A percentile compares a stretch with the other conserved stretches of the same genome.
Conservation (phyloP, 2,888 invertebrate species). For the Lordiphosa fenestrarum region DNA sequence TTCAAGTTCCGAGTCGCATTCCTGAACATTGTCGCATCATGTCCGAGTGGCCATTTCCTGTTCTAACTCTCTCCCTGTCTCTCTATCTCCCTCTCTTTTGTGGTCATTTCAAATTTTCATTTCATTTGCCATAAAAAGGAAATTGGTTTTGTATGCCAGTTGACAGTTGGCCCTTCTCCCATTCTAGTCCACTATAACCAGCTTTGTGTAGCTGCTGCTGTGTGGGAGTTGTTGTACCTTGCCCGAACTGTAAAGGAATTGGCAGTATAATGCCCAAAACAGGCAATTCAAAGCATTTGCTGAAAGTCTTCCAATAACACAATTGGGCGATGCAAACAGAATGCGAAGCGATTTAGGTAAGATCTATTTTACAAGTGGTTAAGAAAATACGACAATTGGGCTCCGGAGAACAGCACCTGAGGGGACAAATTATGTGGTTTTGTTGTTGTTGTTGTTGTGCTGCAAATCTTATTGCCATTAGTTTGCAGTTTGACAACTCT, state of each 20-base stretch:
- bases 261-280: slow-evolving; percentile 18
- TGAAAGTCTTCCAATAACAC: no score
- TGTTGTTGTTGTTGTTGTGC: no score
- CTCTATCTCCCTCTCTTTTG: slow-evolving; percentile 25
- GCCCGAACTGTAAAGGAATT: slow-evolving; percentile 11
- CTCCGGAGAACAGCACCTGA: no score
- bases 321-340: no score
- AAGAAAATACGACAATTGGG: no score
- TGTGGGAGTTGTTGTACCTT: slow-evolving; percentile 5
- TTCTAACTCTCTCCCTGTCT: slow-evolving; percentile 18
- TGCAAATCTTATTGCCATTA: no score
- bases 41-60: slow-evolving; percentile 52
- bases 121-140: slow-evolving; percentile 75
- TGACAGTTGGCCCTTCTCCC: slow-evolving; percentile 40
- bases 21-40: slow-evolving; percentile 48
- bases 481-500: no score
- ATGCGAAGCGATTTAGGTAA: no score
- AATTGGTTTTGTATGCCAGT: slow-evolving; percentile 70
- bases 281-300: slow-evolving; percentile 1
- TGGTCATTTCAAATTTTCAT: slow-evolving; percentile 75
- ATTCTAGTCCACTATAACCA: slow-evolving; percentile 2
- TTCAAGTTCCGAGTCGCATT: slow-evolving; percentile 10
- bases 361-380: no score
- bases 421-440: no score
- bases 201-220: neutral